Percentiles rank a stretch among this genome's conserved stretches.
These are phyloP conservation scores for Synergus umbraculus DNA, from an alignment of 2,888 invertebrate species.

Conservation along the genomic window DNA sequence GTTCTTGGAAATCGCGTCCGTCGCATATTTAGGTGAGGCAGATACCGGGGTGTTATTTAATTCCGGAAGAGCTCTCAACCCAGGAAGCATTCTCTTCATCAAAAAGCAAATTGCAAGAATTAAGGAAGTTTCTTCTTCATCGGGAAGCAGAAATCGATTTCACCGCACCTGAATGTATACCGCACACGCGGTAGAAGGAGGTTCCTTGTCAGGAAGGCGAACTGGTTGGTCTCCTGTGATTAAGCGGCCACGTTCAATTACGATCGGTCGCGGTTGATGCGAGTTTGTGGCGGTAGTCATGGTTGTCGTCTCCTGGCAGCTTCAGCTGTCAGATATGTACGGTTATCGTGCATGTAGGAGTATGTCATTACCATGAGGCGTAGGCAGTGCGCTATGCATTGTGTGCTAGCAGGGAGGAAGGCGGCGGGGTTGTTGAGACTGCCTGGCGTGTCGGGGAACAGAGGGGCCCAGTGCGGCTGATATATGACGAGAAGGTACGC, in stretches of 20 bases:
- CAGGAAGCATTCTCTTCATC: neutral
- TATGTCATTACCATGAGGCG: slow-evolving; percentile 73
- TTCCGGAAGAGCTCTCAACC: neutral
- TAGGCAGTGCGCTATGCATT: slow-evolving; percentile 67
- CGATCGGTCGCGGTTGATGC: slow-evolving; percentile 47
- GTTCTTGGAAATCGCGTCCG: no score
- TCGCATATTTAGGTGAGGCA: no score
- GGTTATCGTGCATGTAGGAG: slow-evolving; percentile 64
- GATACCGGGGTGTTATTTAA: no score
- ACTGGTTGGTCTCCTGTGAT: slow-evolving; percentile 45
- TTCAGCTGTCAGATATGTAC: slow-evolving; percentile 51
- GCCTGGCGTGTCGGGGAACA: slow-evolving; percentile 50
- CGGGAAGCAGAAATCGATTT: slow-evolving; percentile 36
- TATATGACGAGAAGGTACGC: slow-evolving; percentile 62
- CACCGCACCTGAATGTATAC: slow-evolving; percentile 37
- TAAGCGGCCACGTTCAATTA: slow-evolving; percentile 54
- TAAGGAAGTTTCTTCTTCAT: slow-evolving; percentile 2
- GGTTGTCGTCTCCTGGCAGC: slow-evolving; percentile 46
- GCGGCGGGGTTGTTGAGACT: slow-evolving; percentile 45
- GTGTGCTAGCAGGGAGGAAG: slow-evolving; percentile 58
- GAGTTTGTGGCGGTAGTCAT: slow-evolving; percentile 43
- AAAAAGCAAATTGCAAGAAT: slow-evolving; percentile 26
- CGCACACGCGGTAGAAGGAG: slow-evolving; percentile 16
- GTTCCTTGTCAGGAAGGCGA: slow-evolving; percentile 29
- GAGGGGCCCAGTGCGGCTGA: slow-evolving; percentile 44